Evolutionary conservation across 2,113 vertebrate species (phyloP).

Genomic region (Atractosteus spatula): DNA sequence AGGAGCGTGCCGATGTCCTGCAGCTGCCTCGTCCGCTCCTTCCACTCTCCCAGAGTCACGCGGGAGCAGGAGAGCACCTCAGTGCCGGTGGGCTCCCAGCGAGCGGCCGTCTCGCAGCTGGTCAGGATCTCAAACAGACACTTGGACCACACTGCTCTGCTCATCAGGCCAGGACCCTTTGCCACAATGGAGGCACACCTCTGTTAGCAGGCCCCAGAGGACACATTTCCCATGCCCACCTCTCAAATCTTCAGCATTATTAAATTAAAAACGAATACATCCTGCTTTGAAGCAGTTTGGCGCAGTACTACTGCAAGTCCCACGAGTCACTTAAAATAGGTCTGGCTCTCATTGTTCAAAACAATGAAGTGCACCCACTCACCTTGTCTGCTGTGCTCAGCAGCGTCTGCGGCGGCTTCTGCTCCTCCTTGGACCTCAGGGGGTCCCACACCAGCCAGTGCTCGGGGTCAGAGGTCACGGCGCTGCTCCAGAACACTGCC

Average conservation of each 20-base stretch:
- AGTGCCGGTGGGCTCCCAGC: slow-evolving; percentile 72
- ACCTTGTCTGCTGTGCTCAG: slow-evolving; percentile 8
- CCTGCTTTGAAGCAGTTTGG: no score
- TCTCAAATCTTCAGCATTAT: no score
- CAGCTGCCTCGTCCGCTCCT: slow-evolving; percentile 82
- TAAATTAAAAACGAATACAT: no score
- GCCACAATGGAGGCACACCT: slow-evolving; percentile 36
- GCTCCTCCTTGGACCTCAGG: slow-evolving; percentile 35
- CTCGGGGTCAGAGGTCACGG: slow-evolving; percentile 76
- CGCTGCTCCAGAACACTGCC: slow-evolving; percentile 80
- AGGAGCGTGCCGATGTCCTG: slow-evolving; percentile 72
- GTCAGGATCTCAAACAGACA: slow-evolving; percentile 86
- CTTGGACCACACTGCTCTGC: slow-evolving; percentile 81
- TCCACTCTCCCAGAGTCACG: slow-evolving; percentile 84
- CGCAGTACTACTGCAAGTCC: no score
- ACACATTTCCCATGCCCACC: no score
- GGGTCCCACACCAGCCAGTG: slow-evolving; percentile 86
- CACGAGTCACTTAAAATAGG: no score
- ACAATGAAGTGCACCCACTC: slow-evolving; percentile 3
- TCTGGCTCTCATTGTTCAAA: no score
- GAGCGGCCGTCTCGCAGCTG: slow-evolving; percentile 57
- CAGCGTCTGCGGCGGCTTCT: slow-evolving; percentile 24
- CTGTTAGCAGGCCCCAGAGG: slow-evolving; percentile 37
- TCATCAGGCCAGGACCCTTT: slow-evolving; percentile 85
- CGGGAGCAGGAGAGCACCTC: slow-evolving; percentile 75